Evolutionary conservation across 2,888 invertebrate genomes (phyloP).

Genomic region (Rhingia campestris): DNA sequence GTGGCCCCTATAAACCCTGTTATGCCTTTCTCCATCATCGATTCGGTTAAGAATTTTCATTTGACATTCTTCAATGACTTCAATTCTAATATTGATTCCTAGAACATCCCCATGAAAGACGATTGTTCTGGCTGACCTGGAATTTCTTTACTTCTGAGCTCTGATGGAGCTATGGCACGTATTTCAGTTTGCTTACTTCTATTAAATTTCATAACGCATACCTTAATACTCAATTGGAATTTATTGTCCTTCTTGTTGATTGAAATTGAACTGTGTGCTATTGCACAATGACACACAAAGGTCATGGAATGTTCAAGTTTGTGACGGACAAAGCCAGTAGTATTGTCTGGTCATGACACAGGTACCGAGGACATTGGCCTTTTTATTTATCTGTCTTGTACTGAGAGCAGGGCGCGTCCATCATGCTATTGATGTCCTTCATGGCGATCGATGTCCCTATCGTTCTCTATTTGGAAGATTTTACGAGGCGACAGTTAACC

Average conservation of each 20-base stretch:
- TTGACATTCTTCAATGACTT: constrained; percentile 55
- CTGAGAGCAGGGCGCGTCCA: constrained; percentile 21
- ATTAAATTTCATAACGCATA: constrained; percentile 71
- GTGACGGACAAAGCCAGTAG: no score
- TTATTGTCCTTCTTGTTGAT: constrained; percentile 65
- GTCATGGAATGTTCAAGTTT: not conserved
- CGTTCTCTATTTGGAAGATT: constrained; percentile 56
- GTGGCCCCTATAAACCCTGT: no score
- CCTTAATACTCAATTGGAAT: constrained; percentile 65
- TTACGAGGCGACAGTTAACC: constrained; percentile 54
- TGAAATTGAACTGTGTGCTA: constrained; percentile 30
- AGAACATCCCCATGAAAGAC: constrained; percentile 1
- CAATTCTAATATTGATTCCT: constrained; percentile 48
- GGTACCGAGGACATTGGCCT: constrained; percentile 41
- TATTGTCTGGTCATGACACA: no score
- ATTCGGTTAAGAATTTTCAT: not conserved
- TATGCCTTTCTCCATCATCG: no score
- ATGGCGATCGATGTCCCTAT: constrained; percentile 57
- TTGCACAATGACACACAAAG: constrained; percentile 35
- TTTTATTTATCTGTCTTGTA: not conserved
- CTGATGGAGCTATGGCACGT: constrained; percentile 38
- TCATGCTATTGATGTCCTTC: constrained; percentile 22
- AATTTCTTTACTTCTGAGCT: constrained; percentile 14
- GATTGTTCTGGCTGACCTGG: constrained; percentile 29
- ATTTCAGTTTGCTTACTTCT: constrained; percentile 57